These are phyloP conservation scores for Poeciliopsis gracilis DNA, from an alignment of 2,797 vertebrate genomes.

Conservation along the genomic window DNA sequence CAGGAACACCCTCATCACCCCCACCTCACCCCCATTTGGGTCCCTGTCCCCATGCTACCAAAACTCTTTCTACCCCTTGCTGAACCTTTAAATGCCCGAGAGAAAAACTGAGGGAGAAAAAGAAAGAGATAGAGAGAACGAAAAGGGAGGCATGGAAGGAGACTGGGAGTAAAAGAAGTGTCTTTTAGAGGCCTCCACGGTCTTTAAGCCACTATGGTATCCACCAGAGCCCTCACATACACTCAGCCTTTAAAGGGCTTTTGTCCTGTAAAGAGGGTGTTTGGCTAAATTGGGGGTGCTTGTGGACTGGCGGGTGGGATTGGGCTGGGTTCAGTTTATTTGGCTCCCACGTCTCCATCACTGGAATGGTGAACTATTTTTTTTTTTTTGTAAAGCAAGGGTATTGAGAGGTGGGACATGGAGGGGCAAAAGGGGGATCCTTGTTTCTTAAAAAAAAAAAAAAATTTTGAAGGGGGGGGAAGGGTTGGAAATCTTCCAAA, in stretches of 20 bases:
- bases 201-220: conserved; percentile 82
- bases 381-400: conserved; percentile 55
- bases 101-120: conserved; percentile 33
- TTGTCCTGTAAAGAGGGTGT: conserved; percentile 79
- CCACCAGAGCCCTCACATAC: conserved; percentile 81
- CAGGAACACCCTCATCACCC: conserved; percentile 71
- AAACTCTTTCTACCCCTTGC: conserved; percentile 69
- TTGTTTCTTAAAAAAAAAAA: conserved; percentile 44
- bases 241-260: conserved; percentile 77
- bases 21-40: conserved; percentile 37
- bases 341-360: conserved; percentile 81
- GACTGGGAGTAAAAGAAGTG: conserved; percentile 74
- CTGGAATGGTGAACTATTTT: conserved; percentile 67
- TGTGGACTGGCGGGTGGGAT: conserved; percentile 76
- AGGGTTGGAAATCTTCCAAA: conserved; percentile 87
- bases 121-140: conserved; percentile 45
- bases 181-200: conserved; percentile 79
- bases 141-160: conserved; percentile 64
- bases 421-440: conserved; percentile 51
- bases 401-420: conserved; percentile 65
- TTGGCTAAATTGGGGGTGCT: conserved; percentile 81
- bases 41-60: conserved; percentile 45
- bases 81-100: conserved; percentile 74
- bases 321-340: conserved; percentile 72
- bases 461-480: conserved; percentile 4